Evolutionary conservation across 2,888 invertebrate genomes (phyloP), one percentile per base, ranked within the genome.

Genomic region (Keiferia lycopersicella): DNA sequence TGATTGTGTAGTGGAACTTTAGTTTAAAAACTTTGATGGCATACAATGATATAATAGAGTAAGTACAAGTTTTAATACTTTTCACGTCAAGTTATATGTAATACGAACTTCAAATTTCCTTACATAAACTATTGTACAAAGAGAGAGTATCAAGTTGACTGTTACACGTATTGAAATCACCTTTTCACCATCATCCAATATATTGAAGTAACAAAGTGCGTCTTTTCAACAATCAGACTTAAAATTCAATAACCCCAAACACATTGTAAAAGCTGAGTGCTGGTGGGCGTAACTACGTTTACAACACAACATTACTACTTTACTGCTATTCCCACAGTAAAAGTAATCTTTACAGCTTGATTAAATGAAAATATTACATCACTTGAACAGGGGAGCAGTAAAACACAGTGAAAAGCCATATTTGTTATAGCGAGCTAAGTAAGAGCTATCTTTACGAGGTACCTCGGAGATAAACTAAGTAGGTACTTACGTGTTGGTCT

Each of bases 401-500:
- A 56, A 56, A 56, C 45, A 38, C 38, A 50, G 14, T 30, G 12
- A n/a, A 65, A 58, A 38, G 20, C 48, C 45, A 10, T 20, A 22
- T 63, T 61, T 38, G 62, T 57, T 50, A 66, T 69, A 65, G 67
- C 65, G 61, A 56, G 61, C 63, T 62, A 64, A 65, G 64, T 65
- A 58, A 62, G 50, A 50, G 63, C 61, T 65, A 69, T 65, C 66
- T 69, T 69, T 69, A 69, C 61, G 67, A 65, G 57, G 66, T 66
- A 60, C 67, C 64, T 63, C 61, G 59, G 53, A 66, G 67, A 69
- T 69, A 67, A 69, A 64, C 65, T 64, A 50, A 60, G 62, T 50
- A 41, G n/a, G 50, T 51, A 56, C 22, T 53, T 11, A 48, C 11
- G 12, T n/a, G 18, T 45, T 39, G 12, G 39, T 39, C 11, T 39